Base-by-base conservation (phyloP, 2,888 invertebrate species). In the Melanostoma mellinum region DNA sequence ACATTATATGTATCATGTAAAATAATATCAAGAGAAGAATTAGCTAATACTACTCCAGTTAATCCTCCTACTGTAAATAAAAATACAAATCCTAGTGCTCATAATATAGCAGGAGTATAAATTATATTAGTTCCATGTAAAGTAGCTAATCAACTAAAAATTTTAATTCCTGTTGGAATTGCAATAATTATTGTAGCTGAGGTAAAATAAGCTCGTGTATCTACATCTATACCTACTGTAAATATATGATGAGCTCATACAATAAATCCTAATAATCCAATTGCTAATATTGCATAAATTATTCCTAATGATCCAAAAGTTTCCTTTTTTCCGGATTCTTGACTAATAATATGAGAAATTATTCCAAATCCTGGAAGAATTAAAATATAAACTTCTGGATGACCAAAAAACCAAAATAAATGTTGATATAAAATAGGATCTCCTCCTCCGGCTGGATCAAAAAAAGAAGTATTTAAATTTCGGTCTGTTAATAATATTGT, bases 221-320 rank as follows among this genome's bases (percentile, higher is more conserved):
- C 96, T 79, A 96, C 94, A 91, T 96, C 96, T 93, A 96, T 94
- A 0, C 96, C 96, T 42, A 96, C 94, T 2, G 96, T 96, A 91
- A 96, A 97, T 93, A 96, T 96, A 90, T 96, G 96, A 89, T 96
- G 96, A 6, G 95, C 95, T 93, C 96, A 96, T 0, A 96, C 96
- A 91, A 96, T 93, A 93, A 96, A 97, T 86, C 96, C 96, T 92
- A 96, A 90, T 88, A 96, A 90, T 10, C 95, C 96, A 94, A 96
- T 97, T 77, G 95, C 93, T 91, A 95, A 86, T 93, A 96, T 96
- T n/a, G 96, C 96, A 92, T 96, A 96, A 92, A 96, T 94, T 94
- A 96, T 96, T 8, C 95, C 95, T 91, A 95, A 86, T 1, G 91
- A 88, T 0, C 95, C 95, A 92, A 96, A 96, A 3, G 94, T 93